Evolutionary conservation across 2,888 invertebrate species (phyloP), one percentile per base, ranked within the genome.

Genomic region (Eupeodes luniger): DNA sequence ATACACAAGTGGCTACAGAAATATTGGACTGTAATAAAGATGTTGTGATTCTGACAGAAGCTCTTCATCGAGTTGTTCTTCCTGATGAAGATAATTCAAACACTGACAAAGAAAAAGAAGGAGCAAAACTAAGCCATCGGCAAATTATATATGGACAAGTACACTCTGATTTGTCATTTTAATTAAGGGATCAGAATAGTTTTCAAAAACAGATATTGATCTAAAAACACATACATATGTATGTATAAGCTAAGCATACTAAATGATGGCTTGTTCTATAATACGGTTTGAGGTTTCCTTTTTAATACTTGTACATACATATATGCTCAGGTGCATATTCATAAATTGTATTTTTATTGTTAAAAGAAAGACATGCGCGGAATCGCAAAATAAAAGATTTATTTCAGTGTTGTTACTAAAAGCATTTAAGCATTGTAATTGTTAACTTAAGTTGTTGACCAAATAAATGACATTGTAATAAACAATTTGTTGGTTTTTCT

Each of bases 131-230:
- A 4, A 81, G 36, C 10, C 77, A 78, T 53, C 66, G 81, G 27
- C 86, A 86, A 36, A 79, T 83, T 59, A 80, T 86, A 70, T 80
- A 79, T 53, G 86, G 82, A 40, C 82, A 86, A 76, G 86, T 86
- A 44, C 86, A 86, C 53, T 70, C 86, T 44, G 79, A 86, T n/a
- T 70, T 86, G 83, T 86, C 79, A 86, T 82, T 59, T 55, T 79
- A 36, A 75, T 69, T 64, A 64, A 70, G 53, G 59, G 55, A 27
- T 34, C 16, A 49, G 69, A 3, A 11, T 75, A 36, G 47, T 75
- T 69, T 64, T 5, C 10, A 53, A 7, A 53, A 16, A 55, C 16
- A 19, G 19, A 5, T 55, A 16, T 53, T 55, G 53, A 49, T 16
- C 4, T 7, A 53, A 16, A 0, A 53, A 9, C 16, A 53, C 5